Evolutionary conservation across 2,797 vertebrate genomes (phyloP).

Genomic region (Zalophus californianus): DNA sequence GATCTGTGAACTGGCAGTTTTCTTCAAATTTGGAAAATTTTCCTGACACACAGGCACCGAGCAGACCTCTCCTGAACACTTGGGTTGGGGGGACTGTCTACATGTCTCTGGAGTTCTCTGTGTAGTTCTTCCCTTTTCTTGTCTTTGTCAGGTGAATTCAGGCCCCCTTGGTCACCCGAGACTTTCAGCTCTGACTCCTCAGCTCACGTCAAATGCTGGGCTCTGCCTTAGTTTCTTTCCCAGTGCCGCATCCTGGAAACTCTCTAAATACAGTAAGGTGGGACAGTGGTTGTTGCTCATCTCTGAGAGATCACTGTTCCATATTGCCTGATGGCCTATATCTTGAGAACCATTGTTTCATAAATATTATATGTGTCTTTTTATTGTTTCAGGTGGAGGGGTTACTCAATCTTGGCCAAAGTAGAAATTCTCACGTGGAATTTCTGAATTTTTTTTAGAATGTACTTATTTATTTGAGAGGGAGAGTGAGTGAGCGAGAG

Average conservation of each 20-base stretch:
- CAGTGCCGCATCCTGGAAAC: neutral
- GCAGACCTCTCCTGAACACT: neutral
- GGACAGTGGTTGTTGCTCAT: neutral
- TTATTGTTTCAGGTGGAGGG: neutral
- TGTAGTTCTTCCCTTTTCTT: neutral
- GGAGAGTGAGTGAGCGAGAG: no score
- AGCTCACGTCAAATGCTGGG: neutral
- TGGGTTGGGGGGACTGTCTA: neutral
- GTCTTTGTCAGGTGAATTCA: neutral
- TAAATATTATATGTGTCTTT: neutral
- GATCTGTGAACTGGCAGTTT: neutral
- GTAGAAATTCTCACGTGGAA: neutral
- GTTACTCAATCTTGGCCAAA: neutral
- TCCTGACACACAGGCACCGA: neutral
- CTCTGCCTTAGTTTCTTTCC: neutral
- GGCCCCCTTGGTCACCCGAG: neutral
- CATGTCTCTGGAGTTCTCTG: neutral
- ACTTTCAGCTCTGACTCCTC: neutral
- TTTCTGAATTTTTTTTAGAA: neutral
- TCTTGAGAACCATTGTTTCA: neutral
- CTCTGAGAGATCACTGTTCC: neutral
- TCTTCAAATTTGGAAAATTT: slow-evolving; percentile 12
- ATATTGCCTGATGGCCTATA: neutral
- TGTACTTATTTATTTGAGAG: no score
- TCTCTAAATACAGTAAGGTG: neutral